phyloP scores from a whole-genome alignment of 2,113 vertebrate genomes.

The Eublepharis macularius region DNA sequence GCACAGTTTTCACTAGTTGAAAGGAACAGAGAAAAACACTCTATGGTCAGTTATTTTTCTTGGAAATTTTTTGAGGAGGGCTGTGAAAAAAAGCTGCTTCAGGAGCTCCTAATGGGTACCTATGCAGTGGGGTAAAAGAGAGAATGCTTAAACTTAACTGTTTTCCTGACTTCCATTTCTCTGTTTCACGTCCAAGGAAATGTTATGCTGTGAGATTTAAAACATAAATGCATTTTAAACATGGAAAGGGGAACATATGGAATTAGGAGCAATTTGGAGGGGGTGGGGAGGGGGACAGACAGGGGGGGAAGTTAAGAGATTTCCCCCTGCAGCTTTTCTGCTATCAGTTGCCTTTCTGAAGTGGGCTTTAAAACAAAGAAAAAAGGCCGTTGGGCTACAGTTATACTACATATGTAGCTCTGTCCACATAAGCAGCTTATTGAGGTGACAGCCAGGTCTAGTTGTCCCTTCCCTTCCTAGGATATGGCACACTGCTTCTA shows the following conservation, averaged over 20 bases:
- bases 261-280: not conserved
- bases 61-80: no score
- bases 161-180: not conserved
- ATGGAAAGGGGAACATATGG: not conserved
- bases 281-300: not conserved
- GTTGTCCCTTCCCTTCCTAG: no score
- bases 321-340: not conserved
- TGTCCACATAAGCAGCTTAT: not conserved
- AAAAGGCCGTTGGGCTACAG: not conserved
- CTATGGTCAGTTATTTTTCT: no score
- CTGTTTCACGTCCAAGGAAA: no score
- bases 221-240: not conserved
- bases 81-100: no score
- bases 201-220: not conserved
- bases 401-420: not conserved
- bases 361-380: not conserved
- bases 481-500: not conserved
- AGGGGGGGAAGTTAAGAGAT: not conserved
- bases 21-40: no score
- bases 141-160: not conserved
- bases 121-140: no score
- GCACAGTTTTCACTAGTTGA: no score
- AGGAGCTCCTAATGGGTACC: no score
- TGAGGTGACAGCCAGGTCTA: not conserved
- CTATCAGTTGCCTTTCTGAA: not conserved